Base-by-base conservation (phyloP, 2,797 vertebrate species). In the Pitangus sulphuratus region DNA sequence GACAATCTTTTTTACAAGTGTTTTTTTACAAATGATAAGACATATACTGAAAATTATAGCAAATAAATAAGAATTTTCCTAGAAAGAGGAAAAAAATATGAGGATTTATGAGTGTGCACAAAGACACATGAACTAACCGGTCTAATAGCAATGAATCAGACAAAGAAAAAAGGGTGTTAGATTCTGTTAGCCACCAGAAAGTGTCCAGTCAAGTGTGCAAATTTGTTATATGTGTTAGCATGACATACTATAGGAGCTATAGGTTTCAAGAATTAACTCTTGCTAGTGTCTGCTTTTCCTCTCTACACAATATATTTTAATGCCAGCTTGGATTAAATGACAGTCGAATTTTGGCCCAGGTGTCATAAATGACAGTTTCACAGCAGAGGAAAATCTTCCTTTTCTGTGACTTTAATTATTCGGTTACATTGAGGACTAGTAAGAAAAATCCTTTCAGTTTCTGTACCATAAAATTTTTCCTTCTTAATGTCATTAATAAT, bases 161-260 rank as follows among this genome's bases (percentile, higher is more conserved):
- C 56, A 90, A 92, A 88, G 70, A 61, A 83, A 79, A 90, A 87
- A 89, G 56, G n/a, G 48, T 85, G 75, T 89, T 96, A 87, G 60
- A 47, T 89, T 90, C 68, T 96, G 92, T 96, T 87, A 92, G 3
- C 71, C 21, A 75, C 64, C 84, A 96, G 93, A 93, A 97, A 96
- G 90, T 47, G 68, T 83, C 84, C 60, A 71, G 28, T 94, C 75
- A 83, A 95, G 89, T 90, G 93, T 96, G 93, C 35, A 95, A 95
- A 92, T 89, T 78, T 83, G 60, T 69, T 93, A 13, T 90, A 80
- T 85, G 45, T 66, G n/a, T 70, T 92, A 70, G 70, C 24, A 74
- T 75, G 82, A 85, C 78, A 75, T 74, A 87, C 87, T 90, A 64
- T 40, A 54, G 31, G 42, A 85, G 22, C 81, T 90, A 47, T 53